Conservation (phyloP, 2,797 vertebrate species). For the Bradypodion pumilum region DNA sequence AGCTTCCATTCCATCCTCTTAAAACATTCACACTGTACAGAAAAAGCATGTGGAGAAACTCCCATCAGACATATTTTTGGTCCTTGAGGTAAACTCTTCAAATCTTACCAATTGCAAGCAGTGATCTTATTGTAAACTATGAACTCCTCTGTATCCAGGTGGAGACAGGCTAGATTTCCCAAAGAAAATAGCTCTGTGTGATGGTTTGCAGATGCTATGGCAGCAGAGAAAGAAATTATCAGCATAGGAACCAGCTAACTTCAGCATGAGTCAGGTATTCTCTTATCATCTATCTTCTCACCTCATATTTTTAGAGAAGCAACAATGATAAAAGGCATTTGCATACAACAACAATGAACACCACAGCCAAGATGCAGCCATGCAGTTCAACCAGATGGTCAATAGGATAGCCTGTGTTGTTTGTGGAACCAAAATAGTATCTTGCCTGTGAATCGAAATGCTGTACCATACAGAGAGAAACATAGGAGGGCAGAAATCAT, state of each 20-base stretch:
- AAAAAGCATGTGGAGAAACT: not conserved
- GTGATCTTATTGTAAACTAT: not conserved
- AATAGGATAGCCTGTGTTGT: not conserved
- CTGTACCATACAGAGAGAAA: not conserved
- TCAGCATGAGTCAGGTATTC: not conserved
- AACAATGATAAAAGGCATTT: not conserved
- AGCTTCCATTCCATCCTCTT: not conserved
- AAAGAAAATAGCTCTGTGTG: slow-evolving; percentile 2
- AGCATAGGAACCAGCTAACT: not conserved
- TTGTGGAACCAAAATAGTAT: not conserved
- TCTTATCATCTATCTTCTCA: not conserved
- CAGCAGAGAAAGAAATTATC: not conserved
- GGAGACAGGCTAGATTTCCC: slow-evolving; percentile 8
- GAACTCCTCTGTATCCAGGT: not conserved
- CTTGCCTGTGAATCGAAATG: not conserved
- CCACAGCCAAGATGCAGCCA: too few species aligned
- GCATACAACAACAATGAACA: not conserved
- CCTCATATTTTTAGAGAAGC: not conserved
- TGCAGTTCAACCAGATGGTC: not conserved
- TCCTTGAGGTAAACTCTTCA: not conserved
- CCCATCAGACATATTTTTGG: not conserved
- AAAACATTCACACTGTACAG: not conserved
- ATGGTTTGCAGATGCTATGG: slow-evolving; percentile 6
- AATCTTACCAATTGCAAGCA: not conserved
- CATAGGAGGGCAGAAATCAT: not conserved